Evolutionary conservation across 1,140 invertebrate species (phyloP).

Genomic region (Penaeus chinensis): DNA sequence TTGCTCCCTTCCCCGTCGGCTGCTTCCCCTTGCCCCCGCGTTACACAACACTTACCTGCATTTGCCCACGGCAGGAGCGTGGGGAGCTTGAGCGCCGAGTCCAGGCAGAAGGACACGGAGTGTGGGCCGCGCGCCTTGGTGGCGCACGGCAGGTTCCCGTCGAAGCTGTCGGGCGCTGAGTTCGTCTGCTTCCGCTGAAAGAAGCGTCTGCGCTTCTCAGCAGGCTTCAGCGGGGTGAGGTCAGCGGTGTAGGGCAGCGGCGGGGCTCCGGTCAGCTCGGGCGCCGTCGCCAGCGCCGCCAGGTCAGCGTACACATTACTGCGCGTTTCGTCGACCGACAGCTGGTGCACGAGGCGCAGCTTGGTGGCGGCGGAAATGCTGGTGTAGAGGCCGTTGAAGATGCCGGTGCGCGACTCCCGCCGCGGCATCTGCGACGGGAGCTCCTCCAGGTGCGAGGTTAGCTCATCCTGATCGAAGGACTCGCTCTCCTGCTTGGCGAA

Average conservation of each 20-base stretch:
- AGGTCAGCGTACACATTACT: slow-evolving; percentile 53
- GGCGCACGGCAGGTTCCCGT: slow-evolving; percentile 61
- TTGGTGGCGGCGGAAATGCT: slow-evolving; percentile 61
- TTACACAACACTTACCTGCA: slow-evolving; percentile 14
- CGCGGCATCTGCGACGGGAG: slow-evolving; percentile 62
- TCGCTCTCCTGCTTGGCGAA: slow-evolving; percentile 29
- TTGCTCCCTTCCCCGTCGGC: no score
- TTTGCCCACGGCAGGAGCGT: slow-evolving; percentile 60
- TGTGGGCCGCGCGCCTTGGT: slow-evolving; percentile 23
- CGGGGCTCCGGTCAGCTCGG: slow-evolving; percentile 49
- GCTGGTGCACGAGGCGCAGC: slow-evolving; percentile 63
- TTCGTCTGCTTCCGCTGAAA: slow-evolving; percentile 70
- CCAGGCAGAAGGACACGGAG: slow-evolving; percentile 62
- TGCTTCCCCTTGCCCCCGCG: no score
- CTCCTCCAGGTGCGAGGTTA: slow-evolving; percentile 61
- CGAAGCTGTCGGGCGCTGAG: slow-evolving; percentile 70
- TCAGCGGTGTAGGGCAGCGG: slow-evolving; percentile 48
- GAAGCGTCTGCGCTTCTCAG: slow-evolving; percentile 66
- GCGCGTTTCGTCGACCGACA: slow-evolving; percentile 64
- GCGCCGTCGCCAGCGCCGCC: slow-evolving; percentile 51
- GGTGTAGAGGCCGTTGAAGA: slow-evolving; percentile 64
- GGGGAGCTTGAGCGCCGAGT: slow-evolving; percentile 64
- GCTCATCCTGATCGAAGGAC: slow-evolving; percentile 63
- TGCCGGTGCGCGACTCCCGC: slow-evolving; percentile 59
- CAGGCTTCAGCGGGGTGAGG: slow-evolving; percentile 61